Percentiles rank a stretch among this genome's conserved stretches.
Conservation (phyloP, 2,888 invertebrate genomes). For the Lasioglossum oenotherae region DNA sequence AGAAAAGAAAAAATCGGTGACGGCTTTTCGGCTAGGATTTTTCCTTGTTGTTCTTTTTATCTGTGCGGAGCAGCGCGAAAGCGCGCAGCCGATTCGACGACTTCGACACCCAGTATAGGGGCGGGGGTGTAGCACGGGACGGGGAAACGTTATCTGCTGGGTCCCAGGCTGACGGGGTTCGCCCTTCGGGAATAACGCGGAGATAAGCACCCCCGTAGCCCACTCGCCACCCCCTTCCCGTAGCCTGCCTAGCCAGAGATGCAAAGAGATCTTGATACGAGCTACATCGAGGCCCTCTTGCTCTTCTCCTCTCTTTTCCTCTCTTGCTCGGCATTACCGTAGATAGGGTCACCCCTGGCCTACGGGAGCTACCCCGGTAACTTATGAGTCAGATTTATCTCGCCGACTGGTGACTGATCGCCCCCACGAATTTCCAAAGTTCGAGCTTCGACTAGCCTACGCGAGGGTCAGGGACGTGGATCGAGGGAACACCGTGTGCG, state of each 20-base stretch:
- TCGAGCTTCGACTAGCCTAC: constrained; percentile 59
- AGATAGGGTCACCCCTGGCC: constrained; percentile 74
- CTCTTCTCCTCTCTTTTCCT: constrained; percentile 63
- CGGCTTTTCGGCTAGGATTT: background rate
- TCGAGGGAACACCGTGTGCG: background rate
- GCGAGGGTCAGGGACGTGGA: constrained; percentile 9
- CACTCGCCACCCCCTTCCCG: constrained; percentile 46
- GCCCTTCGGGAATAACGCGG: constrained; percentile 83
- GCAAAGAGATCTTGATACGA: constrained; percentile 84
- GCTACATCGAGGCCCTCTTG: constrained; percentile 71
- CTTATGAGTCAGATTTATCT: constrained; percentile 84
- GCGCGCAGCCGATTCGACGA: constrained; percentile 72
- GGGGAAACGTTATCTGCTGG: constrained; percentile 81
- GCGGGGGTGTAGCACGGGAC: constrained; percentile 63
- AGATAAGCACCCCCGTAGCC: constrained; percentile 81
- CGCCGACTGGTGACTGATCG: constrained; percentile 80
- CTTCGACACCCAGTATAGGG: constrained; percentile 76
- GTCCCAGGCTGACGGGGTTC: constrained; percentile 83
- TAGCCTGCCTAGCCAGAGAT: constrained; percentile 76
- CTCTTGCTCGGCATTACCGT: constrained; percentile 58
- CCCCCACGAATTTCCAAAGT: constrained; percentile 75
- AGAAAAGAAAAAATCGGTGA: background rate
- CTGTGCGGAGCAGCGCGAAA: constrained; percentile 29
- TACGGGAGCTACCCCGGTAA: constrained; percentile 76
- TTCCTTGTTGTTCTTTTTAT: background rate